A percentile compares a stretch with the other conserved stretches of the same genome.
Conservation (phyloP, 1,140 invertebrate genomes). For the Hycleus phaleratus region DNA sequence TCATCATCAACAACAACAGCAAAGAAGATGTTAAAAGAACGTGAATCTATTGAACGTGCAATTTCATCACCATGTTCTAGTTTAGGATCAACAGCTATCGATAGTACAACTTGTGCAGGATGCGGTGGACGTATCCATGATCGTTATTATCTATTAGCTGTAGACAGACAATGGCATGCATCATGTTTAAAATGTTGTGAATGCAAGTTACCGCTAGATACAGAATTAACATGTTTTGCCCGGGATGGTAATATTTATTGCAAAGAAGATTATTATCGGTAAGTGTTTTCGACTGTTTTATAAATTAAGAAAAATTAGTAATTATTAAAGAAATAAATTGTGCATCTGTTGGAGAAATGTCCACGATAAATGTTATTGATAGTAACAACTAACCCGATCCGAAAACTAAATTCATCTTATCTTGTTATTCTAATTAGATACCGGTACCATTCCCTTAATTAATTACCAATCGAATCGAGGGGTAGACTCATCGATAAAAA, state of each 20-base stretch:
- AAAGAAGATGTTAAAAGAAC: conserved; percentile 37
- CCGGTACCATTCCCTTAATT: no score
- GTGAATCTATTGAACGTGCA: conserved; percentile 34
- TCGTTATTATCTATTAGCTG: conserved; percentile 75
- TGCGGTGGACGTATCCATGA: conserved; percentile 39
- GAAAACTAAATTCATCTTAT: no score
- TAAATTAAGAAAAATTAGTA: no score
- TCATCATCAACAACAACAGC: no score
- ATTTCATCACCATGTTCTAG: conserved; percentile 36
- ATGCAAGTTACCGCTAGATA: conserved; percentile 75
- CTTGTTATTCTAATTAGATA: no score
- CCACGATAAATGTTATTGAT: no score
- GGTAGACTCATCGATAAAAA: no score
- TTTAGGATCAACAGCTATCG: conserved; percentile 30
- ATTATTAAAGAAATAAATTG: no score
- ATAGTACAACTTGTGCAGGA: conserved; percentile 35
- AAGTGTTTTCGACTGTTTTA: conserved; percentile 32
- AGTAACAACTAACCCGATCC: no score
- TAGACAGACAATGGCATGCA: conserved; percentile 84
- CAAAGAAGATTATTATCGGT: conserved; percentile 94
- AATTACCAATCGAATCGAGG: no score
- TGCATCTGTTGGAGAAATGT: no score
- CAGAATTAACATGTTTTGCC: conserved; percentile 83
- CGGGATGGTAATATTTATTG: conserved; percentile 88
- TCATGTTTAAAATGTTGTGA: conserved; percentile 79